A percentile compares a stretch with the other conserved stretches of the same genome.
Evolutionary conservation across 2,888 invertebrate species (phyloP).

Genomic region (Rotaria macrura): DNA sequence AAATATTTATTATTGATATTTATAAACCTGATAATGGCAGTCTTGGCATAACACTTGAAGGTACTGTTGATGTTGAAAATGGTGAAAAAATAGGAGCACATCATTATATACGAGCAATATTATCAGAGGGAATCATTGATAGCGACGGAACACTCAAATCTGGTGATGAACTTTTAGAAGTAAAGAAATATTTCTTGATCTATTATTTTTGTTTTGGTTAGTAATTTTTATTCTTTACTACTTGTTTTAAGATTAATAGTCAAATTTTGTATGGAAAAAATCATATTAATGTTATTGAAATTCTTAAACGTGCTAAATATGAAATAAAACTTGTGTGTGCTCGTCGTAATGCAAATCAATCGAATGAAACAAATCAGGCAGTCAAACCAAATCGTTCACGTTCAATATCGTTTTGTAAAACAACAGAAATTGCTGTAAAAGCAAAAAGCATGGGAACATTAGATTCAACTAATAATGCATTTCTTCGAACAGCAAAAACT

Average conservation of each 20-base stretch:
- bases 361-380: not conserved
- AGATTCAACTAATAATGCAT: not conserved
- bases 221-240: not conserved
- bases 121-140: constrained; percentile 91
- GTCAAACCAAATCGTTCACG: not conserved
- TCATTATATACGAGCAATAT: constrained; percentile 90
- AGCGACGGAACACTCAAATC: constrained; percentile 74
- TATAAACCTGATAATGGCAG: constrained; percentile 65
- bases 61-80: constrained; percentile 84
- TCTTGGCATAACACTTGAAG: constrained; percentile 88
- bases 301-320: constrained; percentile 76
- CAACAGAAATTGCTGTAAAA: constrained; percentile 4
- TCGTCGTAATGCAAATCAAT: constrained; percentile 43
- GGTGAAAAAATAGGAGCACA: constrained; percentile 92
- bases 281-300: constrained; percentile 83
- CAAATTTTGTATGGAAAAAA: constrained; percentile 77
- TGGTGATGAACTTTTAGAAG: constrained; percentile 85
- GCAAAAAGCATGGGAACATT: constrained; percentile 18
- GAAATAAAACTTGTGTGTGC: constrained; percentile 84
- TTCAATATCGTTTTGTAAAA: constrained; percentile 1
- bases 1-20: not conserved
- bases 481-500: not conserved
- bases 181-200: constrained; percentile 10
- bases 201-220: too few relatives aligned
- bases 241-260: constrained; percentile 76